A percentile compares a stretch with the other conserved stretches of the same genome.
Conservation (phyloP, 2,888 invertebrate genomes). For the Gryllus longicercus region DNA sequence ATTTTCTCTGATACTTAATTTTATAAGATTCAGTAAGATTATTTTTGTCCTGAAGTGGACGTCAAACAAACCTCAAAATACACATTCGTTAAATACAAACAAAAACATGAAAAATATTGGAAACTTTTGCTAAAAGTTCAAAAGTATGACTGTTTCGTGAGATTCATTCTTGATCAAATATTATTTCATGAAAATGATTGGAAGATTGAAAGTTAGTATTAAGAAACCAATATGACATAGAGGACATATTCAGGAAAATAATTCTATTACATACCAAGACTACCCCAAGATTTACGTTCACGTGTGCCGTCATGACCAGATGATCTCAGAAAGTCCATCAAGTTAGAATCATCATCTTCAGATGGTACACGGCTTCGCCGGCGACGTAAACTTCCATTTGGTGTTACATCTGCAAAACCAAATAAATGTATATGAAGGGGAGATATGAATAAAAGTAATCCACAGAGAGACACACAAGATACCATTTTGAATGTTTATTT, state of each 20-base stretch:
- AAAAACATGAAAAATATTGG: no score
- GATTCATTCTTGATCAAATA: no score
- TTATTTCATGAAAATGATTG: background rate
- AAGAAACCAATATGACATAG: background rate
- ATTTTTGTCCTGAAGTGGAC: no score
- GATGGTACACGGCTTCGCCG: slow-evolving; percentile 76
- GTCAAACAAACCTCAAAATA: no score
- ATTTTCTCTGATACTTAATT: no score
- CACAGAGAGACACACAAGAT: no score
- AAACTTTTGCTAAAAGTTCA: no score
- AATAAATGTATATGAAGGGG: background rate
- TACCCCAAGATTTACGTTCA: slow-evolving; percentile 80
- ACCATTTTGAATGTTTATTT: no score
- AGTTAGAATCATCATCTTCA: slow-evolving; percentile 76
- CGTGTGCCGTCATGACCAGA: slow-evolving; percentile 69
- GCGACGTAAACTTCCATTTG: slow-evolving; percentile 80
- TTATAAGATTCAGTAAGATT: no score
- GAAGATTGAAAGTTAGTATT: background rate
- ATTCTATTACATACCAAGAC: slow-evolving; percentile 59
- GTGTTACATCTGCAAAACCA: slow-evolving; percentile 70
- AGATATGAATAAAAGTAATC: no score
- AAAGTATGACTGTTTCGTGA: no score
- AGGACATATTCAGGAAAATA: background rate
- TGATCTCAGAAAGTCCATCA: slow-evolving; percentile 81
- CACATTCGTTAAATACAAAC: no score